Base-by-base conservation (phyloP, 2,888 invertebrate species). In the Ypsolopha sequella region DNA sequence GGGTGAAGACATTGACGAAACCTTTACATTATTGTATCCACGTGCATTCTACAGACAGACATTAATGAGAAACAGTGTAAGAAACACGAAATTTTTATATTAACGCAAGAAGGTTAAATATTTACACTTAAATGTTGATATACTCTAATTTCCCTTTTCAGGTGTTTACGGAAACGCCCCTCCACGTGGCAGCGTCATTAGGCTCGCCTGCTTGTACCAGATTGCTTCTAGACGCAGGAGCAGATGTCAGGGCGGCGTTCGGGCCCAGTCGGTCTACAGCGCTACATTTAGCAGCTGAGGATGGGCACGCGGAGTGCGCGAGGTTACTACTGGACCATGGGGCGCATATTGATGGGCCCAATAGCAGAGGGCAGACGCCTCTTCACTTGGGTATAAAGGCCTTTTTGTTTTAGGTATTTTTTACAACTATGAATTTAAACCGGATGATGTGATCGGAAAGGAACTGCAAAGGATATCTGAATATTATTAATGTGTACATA, bases 221-320 rank as follows among this genome's bases (percentile, higher is more conserved):
- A 70, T 79, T 96, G 56, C 85, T 97, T 24, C 80, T 95, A 53
- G 90, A 89, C 52, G 89, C 93, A 60, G 95, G 95, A 24, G 95
- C 95, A 0, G 95, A 95, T 63, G 92, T 93, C 1, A 82, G 92
- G 49, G 93, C 94, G 0, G 92, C 93, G 55, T 87, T 91, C 56
- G 94, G 94, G 0, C 68, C 87, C 1, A 90, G 90, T 24, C 89
- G 91, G 63, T 90, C 93, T 50, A 95, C 96, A 0, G 93, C 96
- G 1, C 74, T 97, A 35, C 96, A 97, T 79, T 80, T 96, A 60
- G 95, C 96, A 6, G 94, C 96, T 0, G 95, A 95, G 66, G 95
- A 96, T 61, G 95, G 95, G 6, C 93, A 93, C 65, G 90, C 90
- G 0, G 92, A 93, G 58, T 95, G 95, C 59, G 92, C 92, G 0